Conservation (phyloP, 2,113 vertebrate genomes). For the Cyanocitta stelleri region DNA sequence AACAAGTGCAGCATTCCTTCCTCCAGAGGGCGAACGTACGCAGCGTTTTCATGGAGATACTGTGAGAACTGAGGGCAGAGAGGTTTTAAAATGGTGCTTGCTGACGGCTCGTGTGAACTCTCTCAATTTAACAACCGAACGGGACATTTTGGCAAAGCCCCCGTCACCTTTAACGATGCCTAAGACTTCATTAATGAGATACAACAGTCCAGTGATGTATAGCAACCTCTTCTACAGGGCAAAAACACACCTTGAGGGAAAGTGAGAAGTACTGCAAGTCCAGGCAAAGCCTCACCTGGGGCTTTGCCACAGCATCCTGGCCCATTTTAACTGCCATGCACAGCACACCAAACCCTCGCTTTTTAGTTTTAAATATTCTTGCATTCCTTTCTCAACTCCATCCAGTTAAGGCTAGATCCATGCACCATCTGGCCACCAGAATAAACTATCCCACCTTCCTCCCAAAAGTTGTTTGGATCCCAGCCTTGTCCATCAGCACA, state of each 20-base stretch:
- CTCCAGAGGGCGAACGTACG: slow-evolving; percentile 94
- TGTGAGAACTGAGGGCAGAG: slow-evolving; percentile 84
- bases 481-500: not conserved
- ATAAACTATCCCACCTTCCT: not conserved
- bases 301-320: not conserved
- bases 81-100: not conserved
- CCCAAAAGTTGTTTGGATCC: not conserved
- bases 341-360: not conserved
- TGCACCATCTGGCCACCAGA: not conserved
- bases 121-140: not conserved
- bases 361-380: not conserved
- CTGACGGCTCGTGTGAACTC: not conserved
- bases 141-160: not conserved
- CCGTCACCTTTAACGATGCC: not conserved
- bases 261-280: not conserved
- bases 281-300: not conserved
- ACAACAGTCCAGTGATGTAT: not conserved
- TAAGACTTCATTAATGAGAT: not conserved
- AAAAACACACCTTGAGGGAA: not conserved
- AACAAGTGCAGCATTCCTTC: slow-evolving; percentile 90
- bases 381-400: not conserved
- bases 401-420: not conserved
- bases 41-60: slow-evolving; percentile 94
- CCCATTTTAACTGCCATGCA: not conserved
- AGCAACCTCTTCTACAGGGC: not conserved